Evolutionary conservation across 2,113 vertebrate species (phyloP), one percentile per base, ranked within the genome.

Genomic region (Acrocephalus kingi): DNA sequence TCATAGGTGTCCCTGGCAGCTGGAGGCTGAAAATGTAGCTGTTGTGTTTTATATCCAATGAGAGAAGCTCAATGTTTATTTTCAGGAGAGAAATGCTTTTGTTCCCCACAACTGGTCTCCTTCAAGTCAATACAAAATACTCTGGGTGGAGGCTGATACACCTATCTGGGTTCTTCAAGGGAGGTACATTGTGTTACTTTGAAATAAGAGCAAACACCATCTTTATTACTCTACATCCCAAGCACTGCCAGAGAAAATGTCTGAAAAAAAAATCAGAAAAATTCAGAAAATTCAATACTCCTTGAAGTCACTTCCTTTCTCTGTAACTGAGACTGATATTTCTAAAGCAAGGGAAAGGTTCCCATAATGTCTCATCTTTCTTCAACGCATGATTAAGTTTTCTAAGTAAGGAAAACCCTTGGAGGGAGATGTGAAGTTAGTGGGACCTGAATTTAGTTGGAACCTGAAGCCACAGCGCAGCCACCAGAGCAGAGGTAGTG

Each of bases 1-100:
- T 95, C 73, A 86, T 92, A 92, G 93, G 92, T 95, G 86, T 89
- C 92, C 80, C 72, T 89, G 80, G 94, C 88, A 96, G 64, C 45
- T 84, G 59, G 58, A 90, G 77, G 35, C 62, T 95, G 85, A 90
- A 67, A 93, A 75, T 75, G 21, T 49, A 90, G 88, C 85, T 88
- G 51, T 37, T 95, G 75, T 78, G 68, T 35, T 90, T 81, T 82
- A 58, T 46, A 48, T 35, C 58, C 46, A 87, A 64, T 82, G 62
- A 84, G 23, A 15, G 28, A 62, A 86, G 13, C 7, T 84, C 51
- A 86, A 43, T 27, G 27, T n/a, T 81, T 41, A 35, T 74, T 88
- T 83, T 81, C 68, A 90, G n/a, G 30, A 87, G 56, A 68, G 45
- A 71, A 77, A 69, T 21, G 13, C 6, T 84, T 71, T 55, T 68